These are phyloP conservation scores for Tragelaphus strepsiceros DNA, from an alignment of 2,113 vertebrate genomes.

Conservation along the genomic window DNA sequence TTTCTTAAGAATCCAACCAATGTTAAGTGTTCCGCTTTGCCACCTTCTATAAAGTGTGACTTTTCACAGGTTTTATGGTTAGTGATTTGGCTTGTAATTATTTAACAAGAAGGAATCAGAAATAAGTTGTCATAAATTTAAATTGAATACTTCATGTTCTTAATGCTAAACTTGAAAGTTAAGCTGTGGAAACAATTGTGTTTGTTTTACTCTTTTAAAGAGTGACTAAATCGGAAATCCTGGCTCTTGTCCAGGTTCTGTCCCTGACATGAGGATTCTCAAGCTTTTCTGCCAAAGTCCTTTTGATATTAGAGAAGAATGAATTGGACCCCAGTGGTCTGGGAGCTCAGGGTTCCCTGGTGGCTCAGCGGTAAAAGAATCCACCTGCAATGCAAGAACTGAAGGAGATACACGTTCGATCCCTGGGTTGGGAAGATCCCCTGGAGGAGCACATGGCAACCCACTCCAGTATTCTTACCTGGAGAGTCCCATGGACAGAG, in stretches of 20 bases:
- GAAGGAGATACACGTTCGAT: not conserved
- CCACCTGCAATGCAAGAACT: not conserved
- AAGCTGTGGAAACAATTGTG: not conserved
- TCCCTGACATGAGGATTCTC: not conserved
- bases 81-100: not conserved
- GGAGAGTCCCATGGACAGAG: not conserved
- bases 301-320: not conserved
- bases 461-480: not conserved
- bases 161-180: not conserved
- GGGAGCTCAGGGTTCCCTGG: not conserved
- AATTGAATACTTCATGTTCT: not conserved
- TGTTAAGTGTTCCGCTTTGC: not conserved
- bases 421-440: not conserved
- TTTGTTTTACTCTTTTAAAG: not conserved
- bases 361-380: not conserved
- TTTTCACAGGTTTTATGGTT: not conserved
- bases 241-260: not conserved
- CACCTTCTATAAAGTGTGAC: not conserved
- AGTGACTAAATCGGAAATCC: not conserved
- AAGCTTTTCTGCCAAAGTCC: not conserved
- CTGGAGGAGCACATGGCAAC: not conserved
- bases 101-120: slow-evolving; percentile 26
- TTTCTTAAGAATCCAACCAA: not conserved
- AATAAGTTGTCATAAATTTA: not conserved
- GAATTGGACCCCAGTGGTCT: not conserved